Evolutionary conservation across 1,140 invertebrate species (phyloP).

Genomic region (Euwallacea similis): DNA sequence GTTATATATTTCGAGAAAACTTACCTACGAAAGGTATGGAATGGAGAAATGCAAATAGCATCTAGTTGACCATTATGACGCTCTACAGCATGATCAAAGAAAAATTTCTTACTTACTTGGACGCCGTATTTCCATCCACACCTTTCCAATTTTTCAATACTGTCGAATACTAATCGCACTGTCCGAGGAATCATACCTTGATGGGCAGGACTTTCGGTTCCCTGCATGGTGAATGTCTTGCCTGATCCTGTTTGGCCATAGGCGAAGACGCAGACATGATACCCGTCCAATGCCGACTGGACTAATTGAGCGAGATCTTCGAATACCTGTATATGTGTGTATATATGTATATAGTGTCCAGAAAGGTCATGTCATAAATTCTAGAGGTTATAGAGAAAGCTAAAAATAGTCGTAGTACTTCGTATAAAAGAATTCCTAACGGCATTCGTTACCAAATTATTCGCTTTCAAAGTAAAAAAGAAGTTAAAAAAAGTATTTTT

Average conservation of each 20-base stretch:
- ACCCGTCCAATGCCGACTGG: slow-evolving; percentile 88
- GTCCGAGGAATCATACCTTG: slow-evolving; percentile 34
- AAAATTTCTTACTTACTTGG: neutral
- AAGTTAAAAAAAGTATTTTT: too few species aligned
- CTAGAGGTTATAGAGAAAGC: too few species aligned
- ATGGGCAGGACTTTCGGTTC: slow-evolving; percentile 44
- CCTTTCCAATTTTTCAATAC: neutral
- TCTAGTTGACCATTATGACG: neutral
- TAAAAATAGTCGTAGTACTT: too few species aligned
- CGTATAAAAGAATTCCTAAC: too few species aligned
- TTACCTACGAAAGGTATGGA: slow-evolving; percentile 55
- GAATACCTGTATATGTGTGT: slow-evolving; percentile 65
- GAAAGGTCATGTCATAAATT: too few species aligned
- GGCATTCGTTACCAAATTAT: too few species aligned
- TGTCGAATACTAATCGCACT: slow-evolving; percentile 24
- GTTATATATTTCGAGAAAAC: slow-evolving; percentile 84
- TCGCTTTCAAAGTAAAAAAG: too few species aligned
- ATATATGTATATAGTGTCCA: too few species aligned
- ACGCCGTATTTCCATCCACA: neutral
- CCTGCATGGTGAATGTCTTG: slow-evolving; percentile 86
- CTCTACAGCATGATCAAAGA: too few species aligned
- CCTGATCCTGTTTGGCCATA: slow-evolving; percentile 95
- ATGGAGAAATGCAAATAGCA: neutral
- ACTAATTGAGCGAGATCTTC: slow-evolving; percentile 70
- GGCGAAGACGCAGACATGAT: slow-evolving; percentile 93